Evolutionary conservation across 2,113 vertebrate genomes (phyloP).

Genomic region (Oriolus oriolus): DNA sequence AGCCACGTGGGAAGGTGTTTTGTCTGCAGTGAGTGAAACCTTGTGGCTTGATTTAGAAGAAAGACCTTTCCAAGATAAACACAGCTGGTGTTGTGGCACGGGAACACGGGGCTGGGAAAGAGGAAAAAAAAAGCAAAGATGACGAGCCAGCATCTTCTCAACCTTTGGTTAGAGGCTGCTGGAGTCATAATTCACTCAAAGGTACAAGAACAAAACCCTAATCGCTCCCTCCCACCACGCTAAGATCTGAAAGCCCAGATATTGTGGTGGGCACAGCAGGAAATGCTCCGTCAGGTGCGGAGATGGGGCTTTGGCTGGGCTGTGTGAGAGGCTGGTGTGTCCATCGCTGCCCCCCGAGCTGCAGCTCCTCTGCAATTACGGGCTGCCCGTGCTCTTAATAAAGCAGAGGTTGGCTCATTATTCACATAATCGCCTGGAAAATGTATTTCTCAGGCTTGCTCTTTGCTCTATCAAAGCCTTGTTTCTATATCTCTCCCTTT

Average conservation of each 20-base stretch:
- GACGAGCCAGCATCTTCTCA: conserved; percentile 20
- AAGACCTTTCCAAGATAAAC: conserved; percentile 22
- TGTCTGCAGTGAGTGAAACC: conserved; percentile 21
- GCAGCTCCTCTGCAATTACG: conserved; percentile 30
- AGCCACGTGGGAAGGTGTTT: conserved; percentile 46
- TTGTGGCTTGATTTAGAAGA: conserved; percentile 26
- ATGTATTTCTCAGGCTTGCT: conserved; percentile 23
- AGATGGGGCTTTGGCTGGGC: background rate
- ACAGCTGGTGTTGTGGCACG: conserved; percentile 36
- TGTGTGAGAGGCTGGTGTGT: background rate
- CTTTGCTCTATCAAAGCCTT: conserved; percentile 51
- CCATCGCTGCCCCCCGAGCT: background rate
- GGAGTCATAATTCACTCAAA: background rate
- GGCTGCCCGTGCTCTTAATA: background rate
- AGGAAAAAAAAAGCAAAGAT: background rate
- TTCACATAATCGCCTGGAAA: conserved; percentile 48
- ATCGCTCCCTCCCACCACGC: background rate
- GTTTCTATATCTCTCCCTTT: background rate
- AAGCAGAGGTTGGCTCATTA: conserved; percentile 18
- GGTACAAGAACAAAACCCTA: background rate
- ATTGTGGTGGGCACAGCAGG: background rate
- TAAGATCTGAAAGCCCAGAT: background rate
- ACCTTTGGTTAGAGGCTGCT: background rate
- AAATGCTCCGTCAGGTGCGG: background rate
- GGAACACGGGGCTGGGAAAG: background rate